A percentile compares a stretch with the other conserved stretches of the same genome.
These are phyloP conservation scores for Pituophis catenifer DNA, from an alignment of 2,113 vertebrate genomes.

Conservation along the genomic window DNA sequence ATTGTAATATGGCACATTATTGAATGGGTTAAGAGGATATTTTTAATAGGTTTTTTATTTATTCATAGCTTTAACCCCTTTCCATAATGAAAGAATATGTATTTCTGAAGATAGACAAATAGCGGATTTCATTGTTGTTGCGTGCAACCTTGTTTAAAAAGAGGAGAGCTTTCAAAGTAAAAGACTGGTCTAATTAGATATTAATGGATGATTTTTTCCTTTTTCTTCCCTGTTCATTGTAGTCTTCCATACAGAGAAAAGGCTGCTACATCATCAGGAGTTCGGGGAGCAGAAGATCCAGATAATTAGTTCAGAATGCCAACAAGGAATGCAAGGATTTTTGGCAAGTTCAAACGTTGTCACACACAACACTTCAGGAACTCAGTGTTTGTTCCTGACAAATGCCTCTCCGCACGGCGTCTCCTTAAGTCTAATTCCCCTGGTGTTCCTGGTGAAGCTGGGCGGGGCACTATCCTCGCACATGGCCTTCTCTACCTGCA, in stretches of 20 bases:
- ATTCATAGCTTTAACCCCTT: not conserved
- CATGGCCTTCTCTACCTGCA: no score
- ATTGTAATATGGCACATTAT: slow-evolving; percentile 26
- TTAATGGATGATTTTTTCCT: not conserved
- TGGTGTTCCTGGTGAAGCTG: no score
- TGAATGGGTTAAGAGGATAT: not conserved
- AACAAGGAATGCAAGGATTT: no score
- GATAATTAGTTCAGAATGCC: no score
- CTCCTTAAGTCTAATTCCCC: no score
- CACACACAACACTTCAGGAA: no score
- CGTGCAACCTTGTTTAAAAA: not conserved
- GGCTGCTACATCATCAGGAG: not conserved
- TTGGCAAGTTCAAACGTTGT: no score
- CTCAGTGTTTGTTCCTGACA: no score
- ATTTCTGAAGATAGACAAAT: not conserved
- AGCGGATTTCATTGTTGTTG: not conserved
- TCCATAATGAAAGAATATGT: not conserved
- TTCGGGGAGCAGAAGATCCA: no score
- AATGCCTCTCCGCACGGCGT: no score
- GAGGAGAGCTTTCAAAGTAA: not conserved
- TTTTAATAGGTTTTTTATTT: not conserved
- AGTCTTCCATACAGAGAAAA: not conserved
- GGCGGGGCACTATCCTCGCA: no score
- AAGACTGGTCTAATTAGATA: not conserved
- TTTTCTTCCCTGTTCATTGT: not conserved